Conservation (phyloP, 2,888 invertebrate genomes). For the Lymantria dispar region DNA sequence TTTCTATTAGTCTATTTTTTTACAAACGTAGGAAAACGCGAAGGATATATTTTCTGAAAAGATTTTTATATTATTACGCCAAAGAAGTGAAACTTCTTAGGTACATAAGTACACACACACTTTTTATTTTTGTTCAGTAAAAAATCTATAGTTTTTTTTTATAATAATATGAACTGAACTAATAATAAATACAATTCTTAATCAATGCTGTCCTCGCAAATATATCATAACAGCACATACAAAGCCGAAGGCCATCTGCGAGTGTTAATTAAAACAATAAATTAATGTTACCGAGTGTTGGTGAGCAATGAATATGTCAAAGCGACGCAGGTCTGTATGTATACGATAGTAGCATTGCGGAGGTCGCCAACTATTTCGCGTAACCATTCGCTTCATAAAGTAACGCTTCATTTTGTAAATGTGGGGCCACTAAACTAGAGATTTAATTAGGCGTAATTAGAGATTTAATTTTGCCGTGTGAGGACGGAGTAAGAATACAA, state of each 20-base stretch:
- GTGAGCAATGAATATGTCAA: conserved; percentile 68
- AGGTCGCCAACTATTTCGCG: conserved; percentile 62
- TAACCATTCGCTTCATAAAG: conserved; percentile 52
- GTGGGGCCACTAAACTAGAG: conserved; percentile 46
- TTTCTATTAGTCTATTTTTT: no score
- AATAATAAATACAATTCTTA: conserved; percentile 19
- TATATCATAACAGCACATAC: conserved; percentile 55
- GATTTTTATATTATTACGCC: no score
- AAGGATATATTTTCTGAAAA: no score
- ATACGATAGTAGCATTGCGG: conserved; percentile 54
- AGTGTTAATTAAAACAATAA: conserved; percentile 72
- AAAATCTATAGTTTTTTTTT: no score
- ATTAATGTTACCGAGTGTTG: conserved; percentile 53
- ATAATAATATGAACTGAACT: background rate
- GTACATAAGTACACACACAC: no score
- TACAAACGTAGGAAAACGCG: no score
- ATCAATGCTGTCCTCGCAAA: conserved; percentile 39
- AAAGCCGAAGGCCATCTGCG: conserved; percentile 52
- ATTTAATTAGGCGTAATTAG: background rate
- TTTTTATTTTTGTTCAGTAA: no score
- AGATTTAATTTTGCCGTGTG: no score
- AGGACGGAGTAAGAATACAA: no score
- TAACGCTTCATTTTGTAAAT: conserved; percentile 59
- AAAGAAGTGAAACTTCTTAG: no score
- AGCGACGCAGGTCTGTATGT: conserved; percentile 45